Conservation (phyloP, 2,888 invertebrate species). For the Teinopalpus imperialis region DNA sequence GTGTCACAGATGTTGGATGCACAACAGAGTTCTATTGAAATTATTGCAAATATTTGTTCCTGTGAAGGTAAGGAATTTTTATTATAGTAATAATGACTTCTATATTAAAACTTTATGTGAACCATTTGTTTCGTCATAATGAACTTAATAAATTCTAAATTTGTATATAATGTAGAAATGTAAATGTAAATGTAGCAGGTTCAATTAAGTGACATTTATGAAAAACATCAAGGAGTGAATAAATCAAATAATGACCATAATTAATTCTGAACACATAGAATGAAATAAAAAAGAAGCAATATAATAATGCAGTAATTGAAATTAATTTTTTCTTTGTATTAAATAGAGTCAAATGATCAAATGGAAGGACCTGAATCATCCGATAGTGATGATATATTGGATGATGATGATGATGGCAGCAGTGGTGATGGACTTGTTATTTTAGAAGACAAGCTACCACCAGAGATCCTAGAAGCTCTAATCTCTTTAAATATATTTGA, state of each 20-base stretch:
- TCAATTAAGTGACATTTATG: too few species aligned
- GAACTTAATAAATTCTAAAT: too few species aligned
- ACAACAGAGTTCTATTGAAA: constrained; percentile 86
- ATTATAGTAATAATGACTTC: neutral
- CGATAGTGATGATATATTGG: constrained; percentile 58
- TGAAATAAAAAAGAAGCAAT: too few species aligned
- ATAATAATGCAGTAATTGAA: too few species aligned
- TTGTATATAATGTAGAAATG: too few species aligned
- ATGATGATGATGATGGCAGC: constrained; percentile 68
- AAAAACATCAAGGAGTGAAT: too few species aligned
- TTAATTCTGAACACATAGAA: neutral
- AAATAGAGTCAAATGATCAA: constrained; percentile 51
- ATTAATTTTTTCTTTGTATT: neutral
- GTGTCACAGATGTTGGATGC: constrained; percentile 83
- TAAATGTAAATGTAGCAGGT: too few species aligned
- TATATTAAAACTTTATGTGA: too few species aligned
- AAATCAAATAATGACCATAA: neutral
- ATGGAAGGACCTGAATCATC: constrained; percentile 54
- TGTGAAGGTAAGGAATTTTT: constrained; percentile 76
- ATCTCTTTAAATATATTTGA: constrained; percentile 81
- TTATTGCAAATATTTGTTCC: constrained; percentile 87
- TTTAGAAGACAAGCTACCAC: constrained; percentile 74
- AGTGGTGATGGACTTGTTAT: constrained; percentile 61
- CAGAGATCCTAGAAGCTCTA: constrained; percentile 83
- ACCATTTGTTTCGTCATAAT: too few species aligned